These are phyloP conservation scores for Drosophila seguyi DNA, from an alignment of 1,140 invertebrate species.

Conservation along the genomic window DNA sequence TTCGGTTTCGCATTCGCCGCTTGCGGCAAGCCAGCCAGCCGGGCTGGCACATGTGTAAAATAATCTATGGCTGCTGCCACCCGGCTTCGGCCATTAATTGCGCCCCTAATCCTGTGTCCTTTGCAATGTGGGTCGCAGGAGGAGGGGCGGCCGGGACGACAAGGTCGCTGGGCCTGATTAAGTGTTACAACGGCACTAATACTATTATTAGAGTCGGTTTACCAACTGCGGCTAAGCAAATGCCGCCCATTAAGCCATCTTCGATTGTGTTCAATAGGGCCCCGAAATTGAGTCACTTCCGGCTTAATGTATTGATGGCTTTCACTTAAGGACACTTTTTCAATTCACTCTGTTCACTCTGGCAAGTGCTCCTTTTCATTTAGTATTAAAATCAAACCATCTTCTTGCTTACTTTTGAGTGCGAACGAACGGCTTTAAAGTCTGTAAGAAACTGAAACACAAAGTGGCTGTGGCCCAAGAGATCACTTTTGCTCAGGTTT, in stretches of 20 bases:
- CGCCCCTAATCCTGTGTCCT: slow-evolving; percentile 47
- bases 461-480: background rate
- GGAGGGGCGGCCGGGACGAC: background rate
- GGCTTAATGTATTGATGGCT: background rate
- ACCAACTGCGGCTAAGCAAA: slow-evolving; percentile 24
- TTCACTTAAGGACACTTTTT: slow-evolving; percentile 1
- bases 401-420: slow-evolving; percentile 5
- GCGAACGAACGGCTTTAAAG: slow-evolving; percentile 5
- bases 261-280: slow-evolving; percentile 6
- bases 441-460: slow-evolving; percentile 21
- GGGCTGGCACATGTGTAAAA: slow-evolving; percentile 25
- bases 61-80: slow-evolving; percentile 32
- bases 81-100: slow-evolving; percentile 52
- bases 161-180: slow-evolving; percentile 40
- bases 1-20: slow-evolving; percentile 7
- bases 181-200: slow-evolving; percentile 48
- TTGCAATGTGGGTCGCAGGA: slow-evolving; percentile 30
- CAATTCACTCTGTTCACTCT: background rate
- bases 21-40: slow-evolving; percentile 2
- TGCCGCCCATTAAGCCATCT: slow-evolving; percentile 25
- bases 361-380: background rate
- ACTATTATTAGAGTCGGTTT: slow-evolving; percentile 40
- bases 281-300: background rate
- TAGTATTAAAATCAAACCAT: background rate
- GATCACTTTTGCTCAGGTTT: background rate